Evolutionary conservation across 2,113 vertebrate genomes (phyloP).

Genomic region (Scopus umbretta): DNA sequence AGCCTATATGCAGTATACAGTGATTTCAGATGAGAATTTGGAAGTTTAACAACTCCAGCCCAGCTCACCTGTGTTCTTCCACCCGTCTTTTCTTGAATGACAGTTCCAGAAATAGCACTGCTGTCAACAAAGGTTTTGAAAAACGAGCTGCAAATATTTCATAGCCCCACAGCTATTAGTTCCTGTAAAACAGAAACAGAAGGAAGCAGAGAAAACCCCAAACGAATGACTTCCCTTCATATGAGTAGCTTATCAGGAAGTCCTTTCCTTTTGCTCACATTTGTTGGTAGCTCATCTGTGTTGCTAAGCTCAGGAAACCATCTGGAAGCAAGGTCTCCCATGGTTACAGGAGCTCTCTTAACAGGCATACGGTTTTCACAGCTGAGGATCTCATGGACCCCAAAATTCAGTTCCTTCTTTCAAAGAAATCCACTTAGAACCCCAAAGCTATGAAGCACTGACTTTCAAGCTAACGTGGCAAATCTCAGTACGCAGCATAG

Average conservation of each 20-base stretch:
- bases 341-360: neutral
- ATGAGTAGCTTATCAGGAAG: neutral
- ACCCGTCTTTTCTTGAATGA: conserved; percentile 68
- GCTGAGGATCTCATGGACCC: neutral
- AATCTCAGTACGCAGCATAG: neutral
- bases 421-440: neutral
- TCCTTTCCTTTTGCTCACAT: neutral
- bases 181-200: conserved; percentile 52
- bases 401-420: neutral
- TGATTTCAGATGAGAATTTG: neutral
- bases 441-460: neutral
- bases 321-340: neutral
- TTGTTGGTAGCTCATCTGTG: neutral
- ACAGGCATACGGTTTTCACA: neutral
- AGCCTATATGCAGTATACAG: neutral
- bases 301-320: neutral
- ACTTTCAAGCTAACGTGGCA: neutral
- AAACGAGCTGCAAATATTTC: conserved; percentile 68
- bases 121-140: conserved; percentile 64
- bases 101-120: conserved; percentile 49
- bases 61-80: conserved; percentile 69
- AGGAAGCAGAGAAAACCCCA: neutral
- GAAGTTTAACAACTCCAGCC: neutral
- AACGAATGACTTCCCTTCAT: neutral
- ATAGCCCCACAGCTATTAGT: conserved; percentile 62